Evolutionary conservation across 2,797 vertebrate species (phyloP).

Genomic region (Lerista edwardsae): DNA sequence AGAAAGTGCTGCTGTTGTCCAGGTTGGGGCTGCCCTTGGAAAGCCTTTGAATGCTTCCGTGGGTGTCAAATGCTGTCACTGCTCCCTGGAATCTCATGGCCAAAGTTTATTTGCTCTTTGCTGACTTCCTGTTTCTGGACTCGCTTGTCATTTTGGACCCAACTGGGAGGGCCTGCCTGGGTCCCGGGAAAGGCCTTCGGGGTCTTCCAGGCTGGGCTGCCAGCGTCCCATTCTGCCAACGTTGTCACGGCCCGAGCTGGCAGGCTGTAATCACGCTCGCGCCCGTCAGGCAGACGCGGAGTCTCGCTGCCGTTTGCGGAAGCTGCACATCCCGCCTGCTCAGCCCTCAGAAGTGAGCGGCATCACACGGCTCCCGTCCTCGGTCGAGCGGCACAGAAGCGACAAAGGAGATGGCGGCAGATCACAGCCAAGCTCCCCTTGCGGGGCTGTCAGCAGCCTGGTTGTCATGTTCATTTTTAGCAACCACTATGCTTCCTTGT

Average conservation of each 20-base stretch:
- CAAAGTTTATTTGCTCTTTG: too few relatives aligned
- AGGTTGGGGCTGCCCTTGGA: too few relatives aligned
- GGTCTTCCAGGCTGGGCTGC: too few relatives aligned
- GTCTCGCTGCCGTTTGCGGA: background rate
- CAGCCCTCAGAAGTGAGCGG: background rate
- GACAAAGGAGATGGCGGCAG: background rate
- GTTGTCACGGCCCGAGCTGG: too few relatives aligned
- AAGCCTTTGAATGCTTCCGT: too few relatives aligned
- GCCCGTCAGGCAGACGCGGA: background rate
- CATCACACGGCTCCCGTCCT: conserved; percentile 4
- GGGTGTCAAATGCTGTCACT: too few relatives aligned
- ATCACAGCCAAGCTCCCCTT: background rate
- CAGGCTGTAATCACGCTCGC: too few relatives aligned
- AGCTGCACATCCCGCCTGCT: background rate
- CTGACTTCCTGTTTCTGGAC: too few relatives aligned
- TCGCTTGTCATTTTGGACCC: background rate
- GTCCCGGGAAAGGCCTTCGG: background rate
- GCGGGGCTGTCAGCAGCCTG: background rate
- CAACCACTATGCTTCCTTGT: background rate
- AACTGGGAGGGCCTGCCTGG: background rate
- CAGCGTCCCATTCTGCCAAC: too few relatives aligned
- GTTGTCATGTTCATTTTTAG: background rate
- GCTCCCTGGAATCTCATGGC: too few relatives aligned
- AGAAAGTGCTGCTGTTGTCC: too few relatives aligned
- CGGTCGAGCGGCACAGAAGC: too few relatives aligned